These are phyloP conservation scores for Nematostella vectensis DNA, from an alignment of 92 coral and sea anemone species.

Conservation along the genomic window DNA sequence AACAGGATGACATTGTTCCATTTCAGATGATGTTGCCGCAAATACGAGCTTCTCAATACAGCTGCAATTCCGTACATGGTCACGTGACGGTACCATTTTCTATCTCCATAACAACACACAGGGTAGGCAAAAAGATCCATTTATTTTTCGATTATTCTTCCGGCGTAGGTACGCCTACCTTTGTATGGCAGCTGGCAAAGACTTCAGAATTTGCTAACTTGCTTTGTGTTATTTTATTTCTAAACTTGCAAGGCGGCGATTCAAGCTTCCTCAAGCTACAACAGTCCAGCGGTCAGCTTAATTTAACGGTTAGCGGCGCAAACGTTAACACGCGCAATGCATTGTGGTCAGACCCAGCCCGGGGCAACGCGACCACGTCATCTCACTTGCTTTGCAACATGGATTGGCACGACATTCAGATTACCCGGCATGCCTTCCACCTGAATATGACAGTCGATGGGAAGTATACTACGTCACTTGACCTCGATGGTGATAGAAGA, in stretches of 20 bases:
- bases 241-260: background rate
- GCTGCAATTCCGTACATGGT: constrained; percentile 45
- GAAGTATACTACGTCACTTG: too few relatives aligned
- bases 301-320: too few relatives aligned
- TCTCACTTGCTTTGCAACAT: constrained; percentile 63
- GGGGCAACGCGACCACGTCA: constrained; percentile 22
- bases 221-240: background rate
- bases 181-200: too few relatives aligned
- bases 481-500: too few relatives aligned
- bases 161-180: too few relatives aligned
- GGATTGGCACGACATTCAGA: constrained; percentile 51
- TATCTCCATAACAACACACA: constrained; percentile 14
- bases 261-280: constrained; percentile 12
- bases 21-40: constrained; percentile 1
- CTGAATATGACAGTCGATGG: background rate
- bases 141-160: too few relatives aligned
- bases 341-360: constrained; percentile 53
- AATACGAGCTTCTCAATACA: constrained; percentile 20
- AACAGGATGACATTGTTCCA: too few relatives aligned
- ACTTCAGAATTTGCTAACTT: too few relatives aligned
- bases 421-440: constrained; percentile 3
- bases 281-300: constrained; percentile 16
- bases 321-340: too few relatives aligned
- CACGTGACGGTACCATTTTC: constrained; percentile 42
- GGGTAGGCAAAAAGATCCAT: too few relatives aligned